Base-by-base conservation (phyloP, 1,140 invertebrate species). In the Diabrotica virgifera region DNA sequence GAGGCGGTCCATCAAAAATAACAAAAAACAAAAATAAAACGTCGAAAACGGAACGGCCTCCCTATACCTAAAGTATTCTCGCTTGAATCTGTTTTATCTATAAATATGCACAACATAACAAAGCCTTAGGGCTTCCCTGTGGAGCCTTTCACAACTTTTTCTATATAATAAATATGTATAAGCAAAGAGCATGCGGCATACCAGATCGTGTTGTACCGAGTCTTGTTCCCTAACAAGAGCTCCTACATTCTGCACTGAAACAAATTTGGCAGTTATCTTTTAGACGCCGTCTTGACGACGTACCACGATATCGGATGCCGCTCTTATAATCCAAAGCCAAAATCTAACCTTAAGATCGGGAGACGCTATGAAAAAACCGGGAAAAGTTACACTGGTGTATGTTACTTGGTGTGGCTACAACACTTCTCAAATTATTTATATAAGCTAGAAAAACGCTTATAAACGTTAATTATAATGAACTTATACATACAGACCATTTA, bases 201-300 rank as follows among this genome's bases (percentile, higher is more conserved):
- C 14, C 59, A 60, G 59, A 60, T 60, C 59, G 59, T 60, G 36
- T 58, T 53, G 35, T 24, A 36, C 35, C 12, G 55, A 36, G 38
- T 11, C 14, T 38, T 24, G 14, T 50, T 38, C 11, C 10, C n/a
- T 12, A 37, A 11, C 5, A 5, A 52, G 59, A 36, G 37, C 59
- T 11, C 37, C 46, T 40, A 13, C 40, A 24, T 54, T 62, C 72
- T 74, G 73, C 73, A 68, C 73, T 74, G 66, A 74, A 74, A 74
- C 69, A 70, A 71, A 74, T 74, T 73, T 73, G 73, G 73, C 73
- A 74, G 73, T 68, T 68, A 52, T 68, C 54, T 51, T 37, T 14
- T 13, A 9, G 56, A 12, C 40, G 46, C 40, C 46, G 36, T 63
- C 24, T n/a, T 8, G 13, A 54, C 14, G 36, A 14, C 36, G 54